A percentile compares a stretch with the other conserved stretches of the same genome.
phyloP scores from a whole-genome alignment of 2,113 vertebrate genomes.

The Nansenia antarctica region DNA sequence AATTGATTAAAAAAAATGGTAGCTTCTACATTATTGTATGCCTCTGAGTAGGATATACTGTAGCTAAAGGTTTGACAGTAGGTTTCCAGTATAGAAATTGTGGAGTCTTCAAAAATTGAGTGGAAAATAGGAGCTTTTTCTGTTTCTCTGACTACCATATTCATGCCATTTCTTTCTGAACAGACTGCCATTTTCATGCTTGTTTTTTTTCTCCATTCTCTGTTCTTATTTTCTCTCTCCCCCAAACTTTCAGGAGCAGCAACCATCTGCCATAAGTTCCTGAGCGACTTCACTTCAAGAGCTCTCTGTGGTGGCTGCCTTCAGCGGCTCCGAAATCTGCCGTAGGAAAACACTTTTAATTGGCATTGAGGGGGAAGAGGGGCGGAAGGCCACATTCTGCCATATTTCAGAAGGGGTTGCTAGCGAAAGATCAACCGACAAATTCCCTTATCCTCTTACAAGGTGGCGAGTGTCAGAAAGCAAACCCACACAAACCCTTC shows the following conservation, averaged over 20 bases:
- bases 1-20: slow-evolving; percentile 8
- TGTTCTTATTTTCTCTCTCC: slow-evolving; percentile 59
- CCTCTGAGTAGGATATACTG: no score
- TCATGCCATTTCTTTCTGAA: slow-evolving; percentile 52
- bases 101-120: slow-evolving; percentile 50
- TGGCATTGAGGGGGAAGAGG: slow-evolving; percentile 53
- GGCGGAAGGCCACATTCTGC: slow-evolving; percentile 37
- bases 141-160: no score
- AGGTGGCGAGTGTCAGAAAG: slow-evolving; percentile 5
- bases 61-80: slow-evolving; percentile 45
- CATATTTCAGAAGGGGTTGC: slow-evolving; percentile 36
- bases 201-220: no score
- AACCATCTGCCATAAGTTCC: slow-evolving; percentile 72
- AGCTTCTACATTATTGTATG: no score
- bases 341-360: slow-evolving; percentile 71
- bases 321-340: slow-evolving; percentile 63
- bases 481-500: background rate
- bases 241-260: no score
- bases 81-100: slow-evolving; percentile 43
- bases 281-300: slow-evolving; percentile 70
- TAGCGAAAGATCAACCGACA: slow-evolving; percentile 37
- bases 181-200: slow-evolving; percentile 62
- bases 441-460: slow-evolving; percentile 15
- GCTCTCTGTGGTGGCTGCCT: slow-evolving; percentile 58
- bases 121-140: slow-evolving; percentile 51